phyloP scores from a whole-genome alignment of 2,888 invertebrate species.

The Syritta pipiens region DNA sequence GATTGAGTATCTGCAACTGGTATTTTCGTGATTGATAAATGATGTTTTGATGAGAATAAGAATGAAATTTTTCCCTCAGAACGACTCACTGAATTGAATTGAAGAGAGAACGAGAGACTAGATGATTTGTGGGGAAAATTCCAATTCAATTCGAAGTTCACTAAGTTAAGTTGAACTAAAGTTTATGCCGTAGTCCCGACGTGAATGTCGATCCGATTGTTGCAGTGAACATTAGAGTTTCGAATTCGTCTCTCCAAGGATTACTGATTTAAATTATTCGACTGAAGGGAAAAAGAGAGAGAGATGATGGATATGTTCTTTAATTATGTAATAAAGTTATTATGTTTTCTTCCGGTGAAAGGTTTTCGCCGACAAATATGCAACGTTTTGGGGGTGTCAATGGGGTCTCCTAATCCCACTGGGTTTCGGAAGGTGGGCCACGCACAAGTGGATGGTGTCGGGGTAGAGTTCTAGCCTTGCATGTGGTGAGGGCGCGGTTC shows the following conservation, averaged over 20 bases:
- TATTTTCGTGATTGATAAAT: slow-evolving; percentile 43
- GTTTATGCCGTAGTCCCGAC: slow-evolving; percentile 8
- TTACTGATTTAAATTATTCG: slow-evolving; percentile 13
- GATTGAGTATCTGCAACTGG: slow-evolving; percentile 24
- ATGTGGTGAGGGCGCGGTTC: no score
- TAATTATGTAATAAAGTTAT: no score
- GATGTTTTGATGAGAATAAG: slow-evolving; percentile 33
- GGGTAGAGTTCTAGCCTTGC: no score
- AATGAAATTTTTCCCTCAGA: slow-evolving; percentile 1
- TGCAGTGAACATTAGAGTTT: not conserved
- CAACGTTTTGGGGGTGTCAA: no score
- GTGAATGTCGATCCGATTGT: not conserved
- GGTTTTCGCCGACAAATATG: no score
- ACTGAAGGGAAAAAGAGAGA: no score
- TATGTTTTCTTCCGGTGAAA: no score
- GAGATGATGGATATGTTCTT: slow-evolving; percentile 9
- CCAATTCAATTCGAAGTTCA: slow-evolving; percentile 19
- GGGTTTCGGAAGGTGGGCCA: no score
- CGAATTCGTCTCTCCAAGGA: not conserved
- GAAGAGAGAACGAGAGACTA: not conserved
- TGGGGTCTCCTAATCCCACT: no score
- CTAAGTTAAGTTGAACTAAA: not conserved
- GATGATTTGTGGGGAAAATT: not conserved
- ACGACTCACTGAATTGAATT: no score
- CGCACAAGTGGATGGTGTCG: no score